Evolutionary conservation across 2,888 invertebrate species (phyloP), one percentile per base, ranked within the genome.

Genomic region (Chaitophorus viminalis): DNA sequence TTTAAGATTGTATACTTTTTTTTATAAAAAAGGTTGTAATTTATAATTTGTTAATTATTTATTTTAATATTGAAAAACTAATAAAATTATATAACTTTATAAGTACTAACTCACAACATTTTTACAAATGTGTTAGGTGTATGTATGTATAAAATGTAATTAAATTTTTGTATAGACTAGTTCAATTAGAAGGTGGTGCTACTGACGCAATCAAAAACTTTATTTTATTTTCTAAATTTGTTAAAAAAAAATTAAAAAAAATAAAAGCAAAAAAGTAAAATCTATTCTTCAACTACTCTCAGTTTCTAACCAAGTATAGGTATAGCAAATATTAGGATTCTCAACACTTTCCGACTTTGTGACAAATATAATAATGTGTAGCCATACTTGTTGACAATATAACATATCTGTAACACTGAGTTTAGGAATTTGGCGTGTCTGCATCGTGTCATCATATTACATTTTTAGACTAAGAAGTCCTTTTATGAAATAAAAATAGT

Each of bases 371-470:
- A 90, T 83, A 76, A 75, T 89, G 65, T 89, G 89, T 18, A 89
- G 60, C 89, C 87, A 89, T 82, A 89, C 82, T 76, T 89, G 89
- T n/a, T 89, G 76, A 86, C 89, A 77, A 89, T 89, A 90, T 77
- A 90, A 90, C 36, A 89, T 90, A 72, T 72, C 33, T 72, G 33
- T 72, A 72, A 72, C 89, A 29, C 88, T 89, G 54, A 89, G 65
- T 83, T 89, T 90, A 39, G 90, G 89, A 76, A 89, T 82, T 60
- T 89, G 89, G 89, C 89, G 89, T 29, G 90, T 90, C 82, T 70
- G 70, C 70, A 70, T 70, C 70, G n/a, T 70, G 31, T 70, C 70
- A 70, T 14, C 6, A 29, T n/a, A 70, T 5, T 4, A 70, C 29
- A 29, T 70, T n/a, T 14, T 70, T 5, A 31, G 29, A n/a, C 11